These are phyloP conservation scores for Siniperca undulata DNA, from an alignment of 2,797 vertebrate genomes.

Conservation along the genomic window DNA sequence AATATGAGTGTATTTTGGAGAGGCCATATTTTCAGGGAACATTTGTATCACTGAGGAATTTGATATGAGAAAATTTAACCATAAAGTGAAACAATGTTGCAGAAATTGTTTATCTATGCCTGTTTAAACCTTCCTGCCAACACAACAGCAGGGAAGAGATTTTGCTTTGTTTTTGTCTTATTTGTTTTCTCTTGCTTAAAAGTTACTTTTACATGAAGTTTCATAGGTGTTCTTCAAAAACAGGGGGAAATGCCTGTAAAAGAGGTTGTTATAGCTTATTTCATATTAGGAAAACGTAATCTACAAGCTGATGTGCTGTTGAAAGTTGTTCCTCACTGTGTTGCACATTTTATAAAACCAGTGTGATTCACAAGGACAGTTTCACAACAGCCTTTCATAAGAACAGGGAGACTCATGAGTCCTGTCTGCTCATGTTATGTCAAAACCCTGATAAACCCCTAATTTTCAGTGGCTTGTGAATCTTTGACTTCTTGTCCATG, in stretches of 20 bases:
- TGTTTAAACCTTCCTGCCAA: conserved; percentile 75
- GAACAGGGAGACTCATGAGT: conserved; percentile 46
- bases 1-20: conserved; percentile 82
- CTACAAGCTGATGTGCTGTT: conserved; percentile 26
- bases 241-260: neutral
- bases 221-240: conserved; percentile 4
- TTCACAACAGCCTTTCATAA: conserved; percentile 55
- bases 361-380: conserved; percentile 57
- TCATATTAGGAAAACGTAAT: conserved; percentile 19
- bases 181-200: conserved; percentile 52
- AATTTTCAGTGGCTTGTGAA: conserved; percentile 53
- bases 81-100: conserved; percentile 80
- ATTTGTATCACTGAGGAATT: conserved; percentile 80
- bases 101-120: conserved; percentile 81
- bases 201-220: conserved; percentile 20
- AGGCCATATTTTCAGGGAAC: conserved; percentile 79
- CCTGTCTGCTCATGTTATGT: conserved; percentile 52
- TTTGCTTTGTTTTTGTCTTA: conserved; percentile 46
- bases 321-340: conserved; percentile 26
- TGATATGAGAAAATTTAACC: conserved; percentile 82
- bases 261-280: neutral
- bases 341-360: conserved; percentile 33
- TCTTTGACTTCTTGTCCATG: conserved; percentile 63
- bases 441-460: conserved; percentile 54
- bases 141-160: conserved; percentile 39